phyloP scores from a whole-genome alignment of 2,888 invertebrate species.

The Panzeria rudis region DNA sequence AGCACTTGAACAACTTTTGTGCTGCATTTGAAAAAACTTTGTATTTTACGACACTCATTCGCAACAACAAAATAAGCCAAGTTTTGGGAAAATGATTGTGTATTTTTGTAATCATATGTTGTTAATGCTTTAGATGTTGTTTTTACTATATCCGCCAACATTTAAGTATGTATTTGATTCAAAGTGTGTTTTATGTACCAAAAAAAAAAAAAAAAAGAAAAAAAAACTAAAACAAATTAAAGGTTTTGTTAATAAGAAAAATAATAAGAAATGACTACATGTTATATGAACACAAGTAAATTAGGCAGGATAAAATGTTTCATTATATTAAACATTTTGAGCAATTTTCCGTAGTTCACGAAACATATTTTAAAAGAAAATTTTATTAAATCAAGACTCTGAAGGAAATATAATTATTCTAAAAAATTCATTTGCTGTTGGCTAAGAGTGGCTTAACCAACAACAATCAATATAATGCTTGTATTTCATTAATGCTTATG shows the following conservation, averaged over 20 bases:
- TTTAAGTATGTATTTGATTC: conserved; percentile 44
- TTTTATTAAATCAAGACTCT: no score
- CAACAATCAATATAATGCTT: no score
- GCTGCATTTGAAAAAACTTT: conserved; percentile 44
- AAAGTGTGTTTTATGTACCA: conserved; percentile 28
- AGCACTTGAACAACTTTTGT: conserved; percentile 51
- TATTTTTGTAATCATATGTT: conserved; percentile 29
- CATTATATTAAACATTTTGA: background rate
- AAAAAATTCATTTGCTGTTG: no score
- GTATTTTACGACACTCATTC: conserved; percentile 30
- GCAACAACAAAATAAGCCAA: background rate
- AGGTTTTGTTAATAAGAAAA: background rate
- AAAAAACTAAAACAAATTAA: conserved; percentile 24
- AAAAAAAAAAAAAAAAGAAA: background rate
- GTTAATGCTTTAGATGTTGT: conserved; percentile 13
- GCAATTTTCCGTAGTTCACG: no score
- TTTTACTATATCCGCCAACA: conserved; percentile 20
- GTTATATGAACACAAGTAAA: background rate
- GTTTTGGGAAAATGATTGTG: conserved; percentile 24
- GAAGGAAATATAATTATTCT: no score
- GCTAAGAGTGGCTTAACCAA: no score
- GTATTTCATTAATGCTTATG: no score
- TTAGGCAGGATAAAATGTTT: background rate
- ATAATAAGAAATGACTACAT: background rate
- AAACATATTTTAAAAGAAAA: no score